A percentile compares a stretch with the other conserved stretches of the same genome.
phyloP scores from a whole-genome alignment of 2,888 invertebrate genomes.

The Caenorhabditis sulstoni region DNA sequence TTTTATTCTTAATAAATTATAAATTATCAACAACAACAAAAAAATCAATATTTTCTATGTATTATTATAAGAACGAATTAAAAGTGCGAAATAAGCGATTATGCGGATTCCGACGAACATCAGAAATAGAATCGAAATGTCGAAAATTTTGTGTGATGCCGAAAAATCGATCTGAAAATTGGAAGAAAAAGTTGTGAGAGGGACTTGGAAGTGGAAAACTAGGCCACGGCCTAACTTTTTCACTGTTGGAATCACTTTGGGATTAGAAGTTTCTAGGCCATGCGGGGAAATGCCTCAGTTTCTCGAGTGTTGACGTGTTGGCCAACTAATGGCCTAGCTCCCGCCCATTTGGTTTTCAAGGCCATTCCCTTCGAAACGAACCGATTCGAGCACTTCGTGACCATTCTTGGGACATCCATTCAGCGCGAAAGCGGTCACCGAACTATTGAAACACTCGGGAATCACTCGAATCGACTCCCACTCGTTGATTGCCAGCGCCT shows the following conservation, averaged over 20 bases:
- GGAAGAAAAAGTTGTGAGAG: no score
- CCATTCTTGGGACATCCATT: conserved; percentile 67
- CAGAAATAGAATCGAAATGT: conserved; percentile 64
- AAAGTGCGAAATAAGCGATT: conserved; percentile 70
- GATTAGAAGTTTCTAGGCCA: no score
- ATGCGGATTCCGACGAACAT: conserved; percentile 65
- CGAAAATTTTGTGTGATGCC: conserved; percentile 54
- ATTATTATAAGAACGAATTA: conserved; percentile 62
- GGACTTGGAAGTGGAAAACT: no score
- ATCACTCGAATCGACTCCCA: conserved; percentile 70
- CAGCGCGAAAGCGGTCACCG: conserved; percentile 33
- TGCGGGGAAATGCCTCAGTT: no score
- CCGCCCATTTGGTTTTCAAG: no score
- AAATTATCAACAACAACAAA: no score
- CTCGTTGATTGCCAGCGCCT: conserved; percentile 72
- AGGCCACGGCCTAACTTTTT: no score
- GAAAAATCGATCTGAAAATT: conserved; percentile 67
- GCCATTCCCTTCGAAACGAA: conserved; percentile 36
- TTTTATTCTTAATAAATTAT: no score
- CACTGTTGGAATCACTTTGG: no score
- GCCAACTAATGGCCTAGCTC: no score
- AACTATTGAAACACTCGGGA: conserved; percentile 48
- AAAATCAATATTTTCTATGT: conserved; percentile 34
- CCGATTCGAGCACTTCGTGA: conserved; percentile 64
- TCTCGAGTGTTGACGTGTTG: no score